These are phyloP conservation scores for Baryphthengus martii DNA, from an alignment of 2,113 vertebrate species.

Conservation along the genomic window DNA sequence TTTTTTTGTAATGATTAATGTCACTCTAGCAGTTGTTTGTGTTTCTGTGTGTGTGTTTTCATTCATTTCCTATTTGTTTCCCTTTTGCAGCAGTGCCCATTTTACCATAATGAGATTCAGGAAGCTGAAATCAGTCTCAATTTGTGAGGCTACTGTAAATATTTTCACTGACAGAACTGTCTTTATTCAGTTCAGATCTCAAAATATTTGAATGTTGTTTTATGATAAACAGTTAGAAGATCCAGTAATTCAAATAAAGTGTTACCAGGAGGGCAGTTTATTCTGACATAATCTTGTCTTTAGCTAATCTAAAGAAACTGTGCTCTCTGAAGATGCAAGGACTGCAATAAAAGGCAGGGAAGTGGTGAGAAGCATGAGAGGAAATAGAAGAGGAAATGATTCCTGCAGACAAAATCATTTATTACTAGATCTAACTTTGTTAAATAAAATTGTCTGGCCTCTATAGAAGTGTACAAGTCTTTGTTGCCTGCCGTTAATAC, in stretches of 20 bases:
- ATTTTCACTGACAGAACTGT: slow-evolving; percentile 45
- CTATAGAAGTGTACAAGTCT: neutral
- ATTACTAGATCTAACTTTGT: neutral
- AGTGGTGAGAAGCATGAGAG: neutral
- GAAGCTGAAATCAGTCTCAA: slow-evolving; percentile 32
- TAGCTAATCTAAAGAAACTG: neutral
- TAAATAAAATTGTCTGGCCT: neutral
- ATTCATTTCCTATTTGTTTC: slow-evolving; percentile 46
- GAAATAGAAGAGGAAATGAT: neutral
- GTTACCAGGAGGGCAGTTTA: neutral
- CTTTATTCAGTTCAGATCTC: slow-evolving; percentile 43
- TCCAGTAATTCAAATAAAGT: slow-evolving; percentile 15
- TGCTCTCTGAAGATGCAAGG: neutral
- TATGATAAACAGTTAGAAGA: slow-evolving; percentile 5
- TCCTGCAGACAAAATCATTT: neutral
- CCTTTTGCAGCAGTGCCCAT: neutral
- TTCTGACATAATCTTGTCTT: slow-evolving; percentile 7
- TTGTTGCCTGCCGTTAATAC: neutral
- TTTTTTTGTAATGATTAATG: neutral
- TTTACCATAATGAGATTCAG: slow-evolving; percentile 22
- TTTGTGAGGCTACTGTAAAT: slow-evolving; percentile 55
- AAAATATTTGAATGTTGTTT: slow-evolving; percentile 39
- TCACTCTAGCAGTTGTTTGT: neutral
- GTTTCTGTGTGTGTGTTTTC: slow-evolving; percentile 51
- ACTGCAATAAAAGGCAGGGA: neutral